Percentiles rank a stretch among this genome's conserved stretches.
phyloP scores from a whole-genome alignment of 2,113 vertebrate genomes.

The Ceyx melanurus region DNA sequence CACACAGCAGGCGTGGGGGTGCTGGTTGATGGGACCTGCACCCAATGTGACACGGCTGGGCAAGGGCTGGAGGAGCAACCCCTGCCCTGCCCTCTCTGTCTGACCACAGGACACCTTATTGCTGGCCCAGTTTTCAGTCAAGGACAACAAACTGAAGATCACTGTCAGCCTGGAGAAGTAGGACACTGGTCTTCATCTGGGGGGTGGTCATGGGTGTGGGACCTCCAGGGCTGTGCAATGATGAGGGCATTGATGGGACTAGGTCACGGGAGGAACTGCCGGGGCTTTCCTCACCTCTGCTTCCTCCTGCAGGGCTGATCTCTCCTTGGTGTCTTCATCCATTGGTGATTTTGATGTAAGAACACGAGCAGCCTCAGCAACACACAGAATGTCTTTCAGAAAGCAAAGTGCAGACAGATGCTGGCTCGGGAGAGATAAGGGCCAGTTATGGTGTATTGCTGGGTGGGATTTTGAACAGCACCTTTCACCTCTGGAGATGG shows the following conservation, averaged over 20 bases:
- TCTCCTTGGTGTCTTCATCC: constrained; percentile 58
- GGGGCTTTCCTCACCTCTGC: background rate
- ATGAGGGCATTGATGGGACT: too few species aligned
- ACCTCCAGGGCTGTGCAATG: accelerated
- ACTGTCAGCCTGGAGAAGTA: constrained; percentile 59
- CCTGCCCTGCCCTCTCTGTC: background rate
- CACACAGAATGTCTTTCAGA: accelerated
- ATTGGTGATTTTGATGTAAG: constrained; percentile 73
- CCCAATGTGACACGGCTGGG: accelerated
- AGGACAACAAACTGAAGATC: constrained; percentile 68
- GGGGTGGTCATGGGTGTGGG: background rate
- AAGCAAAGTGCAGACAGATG: background rate
- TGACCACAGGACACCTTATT: constrained; percentile 43
- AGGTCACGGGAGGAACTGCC: background rate
- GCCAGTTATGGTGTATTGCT: accelerated
- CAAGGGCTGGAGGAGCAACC: background rate
- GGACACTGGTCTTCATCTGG: background rate
- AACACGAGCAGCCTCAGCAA: background rate
- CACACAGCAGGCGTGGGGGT: accelerated
- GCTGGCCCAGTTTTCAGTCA: constrained; percentile 61
- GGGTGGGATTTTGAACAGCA: background rate
- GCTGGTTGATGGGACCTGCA: background rate
- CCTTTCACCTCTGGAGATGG: background rate
- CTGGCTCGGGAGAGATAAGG: background rate
- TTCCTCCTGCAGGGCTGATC: constrained; percentile 39